Evolutionary conservation across 2,797 vertebrate genomes (phyloP).

Genomic region (Gymnoscopelus microlampas): DNA sequence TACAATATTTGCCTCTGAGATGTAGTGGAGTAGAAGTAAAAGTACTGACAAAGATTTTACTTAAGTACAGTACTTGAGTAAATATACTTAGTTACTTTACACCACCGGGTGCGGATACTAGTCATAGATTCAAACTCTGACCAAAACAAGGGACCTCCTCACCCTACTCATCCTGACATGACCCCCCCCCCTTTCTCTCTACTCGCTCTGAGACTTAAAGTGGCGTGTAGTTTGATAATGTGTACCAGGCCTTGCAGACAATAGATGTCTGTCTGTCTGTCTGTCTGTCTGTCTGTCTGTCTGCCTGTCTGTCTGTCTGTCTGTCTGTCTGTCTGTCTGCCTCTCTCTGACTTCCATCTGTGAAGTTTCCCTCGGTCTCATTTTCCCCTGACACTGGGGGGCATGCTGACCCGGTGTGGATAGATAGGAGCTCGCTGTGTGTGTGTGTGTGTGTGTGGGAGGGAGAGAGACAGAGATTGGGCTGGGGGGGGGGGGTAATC

Average conservation of each 20-base stretch:
- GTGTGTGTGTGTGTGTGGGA: constrained; percentile 17
- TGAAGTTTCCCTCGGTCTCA: too few relatives aligned
- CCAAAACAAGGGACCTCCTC: too few relatives aligned
- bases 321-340: not conserved
- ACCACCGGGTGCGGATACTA: too few relatives aligned
- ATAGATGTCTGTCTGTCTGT: constrained; percentile 5
- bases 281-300: constrained; percentile 2
- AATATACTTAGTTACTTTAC: too few relatives aligned
- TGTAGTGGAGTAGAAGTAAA: too few relatives aligned
- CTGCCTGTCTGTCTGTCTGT: constrained; percentile 10
- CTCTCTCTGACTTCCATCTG: constrained; percentile 7
- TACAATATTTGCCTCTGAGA: too few relatives aligned
- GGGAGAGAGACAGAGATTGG: not conserved
- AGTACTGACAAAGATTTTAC: too few relatives aligned
- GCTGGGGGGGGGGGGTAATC: constrained; percentile 33
- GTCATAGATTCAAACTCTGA: too few relatives aligned
- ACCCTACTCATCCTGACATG: too few relatives aligned
- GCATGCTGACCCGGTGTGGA: constrained; percentile 41
- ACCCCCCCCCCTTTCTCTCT: too few relatives aligned
- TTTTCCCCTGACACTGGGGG: constrained; percentile 6
- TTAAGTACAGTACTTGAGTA: too few relatives aligned
- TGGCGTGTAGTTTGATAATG: too few relatives aligned
- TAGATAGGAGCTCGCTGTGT: constrained; percentile 17
- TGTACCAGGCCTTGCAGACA: constrained; percentile 8
- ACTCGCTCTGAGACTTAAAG: not conserved